Conservation (phyloP, 92 coral and sea anemone species). For the Paramuricea clavata region DNA sequence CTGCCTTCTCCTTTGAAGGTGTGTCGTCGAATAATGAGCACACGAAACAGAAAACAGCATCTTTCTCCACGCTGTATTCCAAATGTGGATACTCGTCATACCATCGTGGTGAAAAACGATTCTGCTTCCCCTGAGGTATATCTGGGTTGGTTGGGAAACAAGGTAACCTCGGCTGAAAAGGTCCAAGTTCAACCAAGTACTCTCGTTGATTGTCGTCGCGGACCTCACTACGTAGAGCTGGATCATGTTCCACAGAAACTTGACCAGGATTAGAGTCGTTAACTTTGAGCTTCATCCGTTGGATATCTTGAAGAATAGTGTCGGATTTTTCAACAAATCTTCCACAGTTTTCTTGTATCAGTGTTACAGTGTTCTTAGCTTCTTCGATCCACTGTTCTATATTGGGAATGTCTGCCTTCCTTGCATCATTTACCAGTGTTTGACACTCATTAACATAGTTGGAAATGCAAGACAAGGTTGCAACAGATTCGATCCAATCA, state of each 20-base stretch:
- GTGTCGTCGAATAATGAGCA: constrained; percentile 46
- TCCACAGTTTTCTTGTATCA: constrained; percentile 12
- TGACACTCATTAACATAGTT: constrained; percentile 21
- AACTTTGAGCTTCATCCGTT: background rate
- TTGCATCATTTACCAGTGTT: background rate
- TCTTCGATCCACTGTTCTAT: constrained; percentile 4
- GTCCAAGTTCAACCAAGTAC: constrained; percentile 31
- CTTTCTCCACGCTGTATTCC: background rate
- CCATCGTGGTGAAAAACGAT: constrained; percentile 27
- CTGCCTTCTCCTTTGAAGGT: constrained; percentile 40
- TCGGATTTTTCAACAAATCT: constrained; percentile 14
- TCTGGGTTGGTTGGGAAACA: constrained; percentile 14
- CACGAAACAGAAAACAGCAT: constrained; percentile 41
- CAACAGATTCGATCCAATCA: constrained; percentile 24
- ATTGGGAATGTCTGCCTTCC: background rate
- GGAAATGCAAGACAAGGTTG: constrained; percentile 20
- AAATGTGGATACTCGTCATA: constrained; percentile 25
- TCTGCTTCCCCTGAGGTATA: constrained; percentile 23
- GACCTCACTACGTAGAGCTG: constrained; percentile 5
- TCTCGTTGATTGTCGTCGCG: background rate
- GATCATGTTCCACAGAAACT: background rate
- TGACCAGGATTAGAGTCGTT: background rate
- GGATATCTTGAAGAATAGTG: constrained; percentile 17
- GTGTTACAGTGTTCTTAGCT: background rate
- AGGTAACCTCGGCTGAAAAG: constrained; percentile 23